Conservation (phyloP, 2,888 invertebrate genomes). For the Mellilla xanthometata region DNA sequence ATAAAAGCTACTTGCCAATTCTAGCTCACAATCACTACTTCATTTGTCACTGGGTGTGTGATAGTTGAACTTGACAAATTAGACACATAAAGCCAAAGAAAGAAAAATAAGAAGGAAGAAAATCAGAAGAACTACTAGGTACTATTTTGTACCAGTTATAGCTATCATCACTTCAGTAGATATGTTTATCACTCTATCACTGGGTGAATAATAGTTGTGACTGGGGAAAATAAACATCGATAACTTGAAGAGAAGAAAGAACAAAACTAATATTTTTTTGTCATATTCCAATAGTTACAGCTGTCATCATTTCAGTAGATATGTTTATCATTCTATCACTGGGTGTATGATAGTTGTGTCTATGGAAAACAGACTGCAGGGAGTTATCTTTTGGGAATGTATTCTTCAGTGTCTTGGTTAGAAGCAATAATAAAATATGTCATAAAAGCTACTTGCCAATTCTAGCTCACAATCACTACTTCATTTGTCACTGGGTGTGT, state of each 20-base stretch:
- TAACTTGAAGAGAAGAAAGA: background rate
- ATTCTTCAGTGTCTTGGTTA: conserved; percentile 1
- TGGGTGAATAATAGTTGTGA: conserved; percentile 20
- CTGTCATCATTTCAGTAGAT: conserved; percentile 13
- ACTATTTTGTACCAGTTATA: conserved; percentile 12
- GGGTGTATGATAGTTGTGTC: conserved; percentile 15
- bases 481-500: conserved; percentile 29
- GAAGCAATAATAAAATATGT: background rate
- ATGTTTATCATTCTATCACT: conserved; percentile 25
- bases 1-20: too few species aligned
- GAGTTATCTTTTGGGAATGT: conserved; percentile 4
- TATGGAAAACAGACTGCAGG: conserved; percentile 2
- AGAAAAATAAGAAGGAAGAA: background rate
- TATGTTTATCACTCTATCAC: conserved; percentile 20
- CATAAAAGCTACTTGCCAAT: background rate
- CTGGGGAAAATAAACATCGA: too few species aligned
- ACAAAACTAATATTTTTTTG: background rate
- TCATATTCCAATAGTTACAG: too few species aligned
- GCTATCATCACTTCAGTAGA: conserved; percentile 9
- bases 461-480: conserved; percentile 9
- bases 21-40: too few species aligned
- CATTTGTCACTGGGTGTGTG: too few species aligned
- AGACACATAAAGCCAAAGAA: too few species aligned
- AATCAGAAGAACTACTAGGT: background rate
- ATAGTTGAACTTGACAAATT: too few species aligned